These are phyloP conservation scores for Capitella teleta DNA, from an alignment of 1,140 invertebrate species.

Conservation along the genomic window DNA sequence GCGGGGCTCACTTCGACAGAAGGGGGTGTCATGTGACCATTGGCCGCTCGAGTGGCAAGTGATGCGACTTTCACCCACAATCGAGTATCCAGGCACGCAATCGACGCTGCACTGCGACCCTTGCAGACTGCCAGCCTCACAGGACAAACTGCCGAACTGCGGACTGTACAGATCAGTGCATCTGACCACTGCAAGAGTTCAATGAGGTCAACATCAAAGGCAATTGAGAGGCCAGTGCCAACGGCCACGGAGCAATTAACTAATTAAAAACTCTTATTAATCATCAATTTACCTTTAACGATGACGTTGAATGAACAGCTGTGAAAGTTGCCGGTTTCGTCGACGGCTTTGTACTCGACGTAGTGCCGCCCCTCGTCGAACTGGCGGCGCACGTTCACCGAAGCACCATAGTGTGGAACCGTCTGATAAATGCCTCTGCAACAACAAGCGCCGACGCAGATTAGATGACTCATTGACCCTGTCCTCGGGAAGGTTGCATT, in stretches of 20 bases:
- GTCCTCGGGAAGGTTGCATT: no score
- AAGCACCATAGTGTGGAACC: slow-evolving; percentile 6
- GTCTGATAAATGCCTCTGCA: slow-evolving; percentile 10
- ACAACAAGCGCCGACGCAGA: no score
- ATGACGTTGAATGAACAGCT: slow-evolving; percentile 5
- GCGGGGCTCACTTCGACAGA: slow-evolving; percentile 7
- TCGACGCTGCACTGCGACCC: slow-evolving; percentile 4
- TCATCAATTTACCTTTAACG: slow-evolving; percentile 3
- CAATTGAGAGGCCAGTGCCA: background rate
- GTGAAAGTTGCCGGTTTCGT: slow-evolving; percentile 7
- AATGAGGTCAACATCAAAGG: background rate
- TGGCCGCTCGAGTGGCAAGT: slow-evolving; percentile 1
- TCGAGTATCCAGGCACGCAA: slow-evolving; percentile 3
- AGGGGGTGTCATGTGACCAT: slow-evolving; percentile 6
- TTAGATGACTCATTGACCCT: no score
- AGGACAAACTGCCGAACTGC: slow-evolving; percentile 1
- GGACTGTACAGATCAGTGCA: slow-evolving; percentile 3
- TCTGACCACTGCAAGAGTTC: slow-evolving; percentile 6
- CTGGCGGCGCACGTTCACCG: background rate
- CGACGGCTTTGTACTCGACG: slow-evolving; percentile 9
- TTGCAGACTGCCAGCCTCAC: slow-evolving; percentile 3
- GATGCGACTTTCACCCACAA: background rate
- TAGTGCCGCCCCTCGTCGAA: slow-evolving; percentile 5
- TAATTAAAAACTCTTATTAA: no score
- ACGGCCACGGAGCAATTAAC: no score